Evolutionary conservation across 2,113 vertebrate species (phyloP).

Genomic region (Gyps fulvus): DNA sequence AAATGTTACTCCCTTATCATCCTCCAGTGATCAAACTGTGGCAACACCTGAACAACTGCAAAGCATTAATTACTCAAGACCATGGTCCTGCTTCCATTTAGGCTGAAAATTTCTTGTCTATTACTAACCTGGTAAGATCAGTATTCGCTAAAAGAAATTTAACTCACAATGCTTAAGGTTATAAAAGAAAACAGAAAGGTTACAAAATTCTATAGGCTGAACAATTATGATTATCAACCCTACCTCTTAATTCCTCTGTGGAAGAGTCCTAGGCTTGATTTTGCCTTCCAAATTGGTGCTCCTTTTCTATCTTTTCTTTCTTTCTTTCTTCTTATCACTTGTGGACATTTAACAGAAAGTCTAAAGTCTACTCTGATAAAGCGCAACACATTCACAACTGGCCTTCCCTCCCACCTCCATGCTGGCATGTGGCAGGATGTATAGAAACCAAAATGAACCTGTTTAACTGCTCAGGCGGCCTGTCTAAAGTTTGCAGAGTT

Average conservation of each 20-base stretch:
- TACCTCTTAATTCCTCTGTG: conserved; percentile 9
- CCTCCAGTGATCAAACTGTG: not conserved
- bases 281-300: not conserved
- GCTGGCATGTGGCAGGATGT: not conserved
- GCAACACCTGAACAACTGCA: not conserved
- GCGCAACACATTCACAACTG: not conserved
- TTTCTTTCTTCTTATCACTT: not conserved
- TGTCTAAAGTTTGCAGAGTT: not conserved
- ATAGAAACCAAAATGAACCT: not conserved
- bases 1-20: not conserved
- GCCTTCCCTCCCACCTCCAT: not conserved
- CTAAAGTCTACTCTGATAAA: conserved; percentile 47
- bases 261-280: not conserved
- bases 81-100: not conserved
- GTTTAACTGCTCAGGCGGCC: conserved; percentile 8
- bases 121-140: not conserved
- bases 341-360: conserved; percentile 14
- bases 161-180: not conserved
- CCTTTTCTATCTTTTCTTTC: not conserved
- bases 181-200: not conserved
- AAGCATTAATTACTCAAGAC: not conserved
- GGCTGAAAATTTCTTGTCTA: not conserved
- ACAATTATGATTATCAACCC: not conserved
- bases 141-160: not conserved
- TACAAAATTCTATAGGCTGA: not conserved